These are phyloP conservation scores for Cathartes aura DNA, from an alignment of 2,113 vertebrate species.

Conservation along the genomic window DNA sequence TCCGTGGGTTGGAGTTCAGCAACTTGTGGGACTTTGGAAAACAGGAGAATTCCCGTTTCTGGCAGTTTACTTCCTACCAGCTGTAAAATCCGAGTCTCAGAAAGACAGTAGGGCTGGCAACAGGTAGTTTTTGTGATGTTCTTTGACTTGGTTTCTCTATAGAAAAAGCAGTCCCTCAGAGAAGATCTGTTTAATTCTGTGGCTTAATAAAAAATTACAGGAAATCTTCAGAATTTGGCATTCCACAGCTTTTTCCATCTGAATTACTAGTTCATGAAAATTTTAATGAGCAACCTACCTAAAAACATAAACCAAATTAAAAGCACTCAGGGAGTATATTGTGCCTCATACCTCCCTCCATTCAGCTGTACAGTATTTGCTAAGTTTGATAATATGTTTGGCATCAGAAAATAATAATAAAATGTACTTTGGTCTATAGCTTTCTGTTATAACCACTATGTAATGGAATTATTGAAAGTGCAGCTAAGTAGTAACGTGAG, in stretches of 20 bases:
- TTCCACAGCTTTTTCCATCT: background rate
- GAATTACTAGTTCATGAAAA: background rate
- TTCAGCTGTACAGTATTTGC: background rate
- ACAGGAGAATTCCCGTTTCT: background rate
- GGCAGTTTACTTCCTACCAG: background rate
- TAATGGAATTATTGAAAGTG: background rate
- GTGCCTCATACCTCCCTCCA: background rate
- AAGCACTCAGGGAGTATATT: rapidly evolving
- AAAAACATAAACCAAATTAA: background rate
- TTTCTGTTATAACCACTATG: background rate
- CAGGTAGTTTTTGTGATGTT: rapidly evolving
- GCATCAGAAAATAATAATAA: background rate
- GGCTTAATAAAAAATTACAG: background rate
- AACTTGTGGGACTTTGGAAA: background rate
- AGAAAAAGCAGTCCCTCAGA: background rate
- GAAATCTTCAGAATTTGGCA: background rate
- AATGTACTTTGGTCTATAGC: background rate
- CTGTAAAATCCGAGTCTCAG: background rate
- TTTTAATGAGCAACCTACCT: background rate
- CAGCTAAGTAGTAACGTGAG: background rate
- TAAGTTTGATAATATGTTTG: background rate
- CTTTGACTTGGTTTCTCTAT: background rate
- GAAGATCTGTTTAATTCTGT: background rate
- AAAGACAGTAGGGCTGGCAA: background rate
- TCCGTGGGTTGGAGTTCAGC: background rate